Evolutionary conservation across 1,140 invertebrate genomes (phyloP).

Genomic region (Bombus impatiens): DNA sequence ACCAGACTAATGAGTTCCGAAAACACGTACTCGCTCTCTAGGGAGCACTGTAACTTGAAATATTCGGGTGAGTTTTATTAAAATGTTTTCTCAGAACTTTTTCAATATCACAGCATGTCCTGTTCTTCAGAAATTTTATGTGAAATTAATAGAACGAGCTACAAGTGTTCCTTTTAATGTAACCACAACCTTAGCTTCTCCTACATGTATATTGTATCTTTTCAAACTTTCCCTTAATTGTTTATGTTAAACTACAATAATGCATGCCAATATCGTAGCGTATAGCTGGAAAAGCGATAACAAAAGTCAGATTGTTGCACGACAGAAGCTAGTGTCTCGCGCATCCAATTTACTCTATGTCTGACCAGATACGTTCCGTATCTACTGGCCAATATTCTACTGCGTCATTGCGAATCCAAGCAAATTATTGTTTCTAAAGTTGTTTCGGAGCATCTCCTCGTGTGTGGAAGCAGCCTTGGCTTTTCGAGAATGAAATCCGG

Average conservation of each 20-base stretch:
- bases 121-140: no score
- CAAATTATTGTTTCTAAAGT: conserved; percentile 11
- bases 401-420: neutral
- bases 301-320: neutral
- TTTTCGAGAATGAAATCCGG: conserved; percentile 49
- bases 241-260: neutral
- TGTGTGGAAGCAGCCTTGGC: neutral
- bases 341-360: neutral
- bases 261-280: no score
- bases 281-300: no score
- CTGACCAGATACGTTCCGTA: neutral
- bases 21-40: conserved; percentile 80
- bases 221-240: neutral
- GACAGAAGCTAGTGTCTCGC: neutral
- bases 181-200: neutral
- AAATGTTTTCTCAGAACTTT: neutral
- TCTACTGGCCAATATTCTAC: neutral
- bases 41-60: conserved; percentile 80
- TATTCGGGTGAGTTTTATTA: conserved; percentile 77
- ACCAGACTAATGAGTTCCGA: conserved; percentile 82
- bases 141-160: no score
- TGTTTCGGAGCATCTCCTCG: neutral
- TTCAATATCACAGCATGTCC: neutral
- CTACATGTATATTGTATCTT: no score
- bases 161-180: neutral